Conservation (phyloP, 2,797 vertebrate genomes). For the Melanotaenia maccullochi region DNA sequence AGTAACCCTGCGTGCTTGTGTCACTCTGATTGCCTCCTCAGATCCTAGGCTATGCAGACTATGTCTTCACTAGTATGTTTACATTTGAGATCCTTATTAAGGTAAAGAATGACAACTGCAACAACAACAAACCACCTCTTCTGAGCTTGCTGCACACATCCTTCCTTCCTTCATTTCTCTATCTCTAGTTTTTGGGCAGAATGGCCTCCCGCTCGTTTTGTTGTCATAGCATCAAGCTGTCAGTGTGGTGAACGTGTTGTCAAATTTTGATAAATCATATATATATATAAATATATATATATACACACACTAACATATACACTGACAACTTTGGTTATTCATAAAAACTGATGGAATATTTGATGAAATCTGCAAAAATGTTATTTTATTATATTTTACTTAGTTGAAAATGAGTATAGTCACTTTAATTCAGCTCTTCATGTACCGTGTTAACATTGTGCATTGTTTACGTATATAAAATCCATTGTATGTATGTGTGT, state of each 20-base stretch:
- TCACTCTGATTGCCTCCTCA: slow-evolving; percentile 89
- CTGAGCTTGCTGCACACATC: slow-evolving; percentile 81
- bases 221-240: slow-evolving; percentile 52
- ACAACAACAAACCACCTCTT: slow-evolving; percentile 76
- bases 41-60: slow-evolving; percentile 98
- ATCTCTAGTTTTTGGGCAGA: slow-evolving; percentile 77
- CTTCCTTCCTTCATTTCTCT: slow-evolving; percentile 55
- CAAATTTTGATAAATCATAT: slow-evolving; percentile 6
- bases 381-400: slow-evolving; percentile 9
- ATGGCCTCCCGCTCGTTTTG: slow-evolving; percentile 78
- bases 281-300: background rate
- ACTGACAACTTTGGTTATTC: background rate
- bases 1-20: slow-evolving; percentile 84
- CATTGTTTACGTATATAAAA: slow-evolving; percentile 22
- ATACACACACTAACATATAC: background rate
- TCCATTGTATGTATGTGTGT: slow-evolving; percentile 20
- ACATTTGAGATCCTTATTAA: slow-evolving; percentile 99
- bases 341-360: background rate
- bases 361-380: slow-evolving; percentile 13
- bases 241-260: slow-evolving; percentile 20
- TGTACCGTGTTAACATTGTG: slow-evolving; percentile 34
- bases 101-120: slow-evolving; percentile 83
- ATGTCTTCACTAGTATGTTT: slow-evolving; percentile 99
- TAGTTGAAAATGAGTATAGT: slow-evolving; percentile 23
- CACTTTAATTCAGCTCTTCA: slow-evolving; percentile 11